These are phyloP conservation scores for Hydrochoerus hydrochaeris DNA, from an alignment of 2,113 vertebrate genomes.

Conservation along the genomic window DNA sequence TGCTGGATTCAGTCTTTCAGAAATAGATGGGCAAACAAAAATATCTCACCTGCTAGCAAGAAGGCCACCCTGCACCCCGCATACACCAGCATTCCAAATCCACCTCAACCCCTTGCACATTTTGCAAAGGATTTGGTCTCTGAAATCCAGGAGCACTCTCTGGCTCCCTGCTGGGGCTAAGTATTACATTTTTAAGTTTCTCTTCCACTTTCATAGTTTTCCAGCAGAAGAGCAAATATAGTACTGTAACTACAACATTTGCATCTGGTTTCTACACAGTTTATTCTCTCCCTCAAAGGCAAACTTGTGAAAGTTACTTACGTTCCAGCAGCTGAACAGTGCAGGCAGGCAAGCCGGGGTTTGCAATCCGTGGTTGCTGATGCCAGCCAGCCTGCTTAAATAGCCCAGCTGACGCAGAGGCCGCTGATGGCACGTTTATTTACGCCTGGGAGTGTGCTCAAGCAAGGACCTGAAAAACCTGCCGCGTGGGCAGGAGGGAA, in stretches of 20 bases:
- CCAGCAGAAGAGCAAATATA: neutral
- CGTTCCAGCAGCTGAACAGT: slow-evolving; percentile 66
- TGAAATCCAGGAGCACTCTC: no score
- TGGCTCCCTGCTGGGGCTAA: neutral
- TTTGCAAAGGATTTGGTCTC: neutral
- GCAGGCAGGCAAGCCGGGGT: neutral
- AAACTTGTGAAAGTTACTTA: slow-evolving; percentile 74
- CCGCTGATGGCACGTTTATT: slow-evolving; percentile 64
- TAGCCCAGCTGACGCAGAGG: slow-evolving; percentile 70
- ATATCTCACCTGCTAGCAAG: neutral
- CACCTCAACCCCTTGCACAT: neutral
- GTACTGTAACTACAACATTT: neutral
- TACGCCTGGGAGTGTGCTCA: slow-evolving; percentile 74
- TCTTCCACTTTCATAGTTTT: neutral
- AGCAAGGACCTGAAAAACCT: slow-evolving; percentile 88
- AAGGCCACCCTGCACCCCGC: neutral
- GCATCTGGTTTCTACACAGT: neutral
- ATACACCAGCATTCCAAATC: neutral
- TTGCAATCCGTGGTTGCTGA: slow-evolving; percentile 55
- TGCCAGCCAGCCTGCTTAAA: slow-evolving; percentile 81
- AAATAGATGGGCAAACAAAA: slow-evolving; percentile 17
- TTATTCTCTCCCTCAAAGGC: neutral
- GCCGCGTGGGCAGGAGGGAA: slow-evolving; percentile 78
- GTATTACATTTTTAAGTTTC: neutral
- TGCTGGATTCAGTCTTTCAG: neutral